phyloP scores from a whole-genome alignment of 2,888 invertebrate genomes.

The Eupithecia pulchellata region DNA sequence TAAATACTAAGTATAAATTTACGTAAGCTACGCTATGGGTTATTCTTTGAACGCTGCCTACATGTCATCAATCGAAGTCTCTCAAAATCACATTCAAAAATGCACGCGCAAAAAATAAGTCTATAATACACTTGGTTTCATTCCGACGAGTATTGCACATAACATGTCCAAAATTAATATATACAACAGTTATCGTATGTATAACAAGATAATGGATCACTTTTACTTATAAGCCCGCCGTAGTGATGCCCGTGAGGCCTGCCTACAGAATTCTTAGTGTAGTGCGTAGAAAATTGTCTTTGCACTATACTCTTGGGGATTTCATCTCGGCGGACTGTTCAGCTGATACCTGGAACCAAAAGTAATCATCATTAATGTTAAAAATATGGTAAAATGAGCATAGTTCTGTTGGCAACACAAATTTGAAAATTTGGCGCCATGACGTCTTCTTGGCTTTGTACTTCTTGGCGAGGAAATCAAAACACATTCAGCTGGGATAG shows the following conservation, averaged over 20 bases:
- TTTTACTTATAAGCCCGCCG: constrained; percentile 46
- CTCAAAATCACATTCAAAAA: constrained; percentile 55
- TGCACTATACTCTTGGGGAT: constrained; percentile 55
- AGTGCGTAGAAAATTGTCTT: constrained; percentile 49
- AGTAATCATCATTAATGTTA: background rate
- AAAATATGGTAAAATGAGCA: background rate
- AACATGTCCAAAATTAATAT: constrained; percentile 66
- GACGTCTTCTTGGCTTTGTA: too few species aligned
- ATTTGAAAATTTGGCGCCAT: background rate
- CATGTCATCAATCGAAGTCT: constrained; percentile 48
- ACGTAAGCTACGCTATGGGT: constrained; percentile 37
- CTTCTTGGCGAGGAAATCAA: too few species aligned
- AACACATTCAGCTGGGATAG: too few species aligned
- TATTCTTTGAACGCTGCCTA: constrained; percentile 53
- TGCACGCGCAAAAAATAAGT: constrained; percentile 51
- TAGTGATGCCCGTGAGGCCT: constrained; percentile 39
- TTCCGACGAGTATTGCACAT: constrained; percentile 71
- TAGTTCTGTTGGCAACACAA: background rate
- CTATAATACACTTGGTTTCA: constrained; percentile 61
- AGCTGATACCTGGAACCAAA: constrained; percentile 59
- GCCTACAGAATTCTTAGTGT: constrained; percentile 25
- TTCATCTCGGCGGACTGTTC: constrained; percentile 68
- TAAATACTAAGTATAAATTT: constrained; percentile 50
- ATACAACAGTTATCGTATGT: constrained; percentile 63
- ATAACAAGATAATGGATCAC: constrained; percentile 48